Evolutionary conservation across 1,140 invertebrate genomes (phyloP).

Genomic region (Rhynchophorus ferrugineus): DNA sequence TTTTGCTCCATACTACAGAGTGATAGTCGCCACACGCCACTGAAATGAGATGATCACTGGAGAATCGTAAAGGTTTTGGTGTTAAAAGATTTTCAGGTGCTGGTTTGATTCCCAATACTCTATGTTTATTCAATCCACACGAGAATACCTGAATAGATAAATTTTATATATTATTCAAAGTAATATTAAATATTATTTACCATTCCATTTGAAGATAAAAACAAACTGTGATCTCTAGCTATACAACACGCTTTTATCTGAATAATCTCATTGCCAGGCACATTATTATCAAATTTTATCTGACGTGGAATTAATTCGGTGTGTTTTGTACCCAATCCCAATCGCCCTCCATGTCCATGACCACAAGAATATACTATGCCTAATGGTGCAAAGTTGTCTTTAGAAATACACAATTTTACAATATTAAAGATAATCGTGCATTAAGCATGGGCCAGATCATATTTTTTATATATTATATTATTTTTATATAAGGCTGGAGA

Average conservation of each 20-base stretch:
- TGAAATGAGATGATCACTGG: slow-evolving; percentile 41
- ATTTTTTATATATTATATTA: too few species aligned
- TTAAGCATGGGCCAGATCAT: too few species aligned
- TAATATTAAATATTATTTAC: slow-evolving; percentile 8
- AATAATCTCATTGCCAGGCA: slow-evolving; percentile 5
- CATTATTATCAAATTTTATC: slow-evolving; percentile 42
- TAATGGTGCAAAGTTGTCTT: too few species aligned
- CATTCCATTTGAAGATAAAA: slow-evolving; percentile 41
- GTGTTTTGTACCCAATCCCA: slow-evolving; percentile 56
- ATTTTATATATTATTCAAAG: neutral
- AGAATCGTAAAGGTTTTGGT: slow-evolving; percentile 44
- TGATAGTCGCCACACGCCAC: slow-evolving; percentile 58
- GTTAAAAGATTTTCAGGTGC: slow-evolving; percentile 44
- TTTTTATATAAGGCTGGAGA: too few species aligned
- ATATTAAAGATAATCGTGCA: too few species aligned
- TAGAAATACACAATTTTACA: too few species aligned
- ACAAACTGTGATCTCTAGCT: slow-evolving; percentile 57
- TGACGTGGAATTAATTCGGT: slow-evolving; percentile 48
- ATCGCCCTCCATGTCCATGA: slow-evolving; percentile 61
- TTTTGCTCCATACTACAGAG: slow-evolving; percentile 56
- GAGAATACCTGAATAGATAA: slow-evolving; percentile 47
- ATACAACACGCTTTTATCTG: slow-evolving; percentile 37
- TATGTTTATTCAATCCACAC: slow-evolving; percentile 57
- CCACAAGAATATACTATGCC: slow-evolving; percentile 59
- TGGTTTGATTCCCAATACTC: slow-evolving; percentile 54